Conservation (phyloP, 35 echinoderm and acorn worm genomes). For the Holothuria glaberrima region DNA sequence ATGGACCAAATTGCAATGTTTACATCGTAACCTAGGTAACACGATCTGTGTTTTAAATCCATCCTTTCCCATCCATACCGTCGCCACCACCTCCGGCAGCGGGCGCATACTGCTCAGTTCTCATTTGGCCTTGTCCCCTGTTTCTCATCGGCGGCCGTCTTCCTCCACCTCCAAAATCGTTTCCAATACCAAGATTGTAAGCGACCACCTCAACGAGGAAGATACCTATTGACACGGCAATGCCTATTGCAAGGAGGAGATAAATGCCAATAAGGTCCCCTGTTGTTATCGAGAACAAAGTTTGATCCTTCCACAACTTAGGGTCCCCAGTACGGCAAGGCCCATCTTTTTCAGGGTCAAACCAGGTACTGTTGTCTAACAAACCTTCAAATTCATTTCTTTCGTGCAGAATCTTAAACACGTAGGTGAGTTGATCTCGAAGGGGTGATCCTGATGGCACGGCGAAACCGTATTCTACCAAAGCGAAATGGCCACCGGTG, state of each 20-base stretch:
- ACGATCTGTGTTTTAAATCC: conserved; percentile 53
- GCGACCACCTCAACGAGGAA: conserved; percentile 82
- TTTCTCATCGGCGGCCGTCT: conserved; percentile 25
- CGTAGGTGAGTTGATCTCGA: conserved; percentile 83
- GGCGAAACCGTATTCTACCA: conserved; percentile 84
- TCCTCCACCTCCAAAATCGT: conserved; percentile 11
- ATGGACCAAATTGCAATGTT: too few species aligned
- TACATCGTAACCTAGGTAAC: too few species aligned
- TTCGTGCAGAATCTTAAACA: conserved; percentile 69
- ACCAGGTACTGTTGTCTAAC: conserved; percentile 72
- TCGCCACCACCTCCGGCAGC: conserved; percentile 47
- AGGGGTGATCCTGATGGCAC: conserved; percentile 90
- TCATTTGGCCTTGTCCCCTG: neutral
- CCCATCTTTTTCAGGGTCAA: conserved; percentile 75
- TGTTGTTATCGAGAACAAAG: conserved; percentile 77
- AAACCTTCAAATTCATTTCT: conserved; percentile 67
- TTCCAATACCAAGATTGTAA: conserved; percentile 75
- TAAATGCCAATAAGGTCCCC: conserved; percentile 87
- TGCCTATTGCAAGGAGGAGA: conserved; percentile 81
- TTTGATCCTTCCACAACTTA: conserved; percentile 74
- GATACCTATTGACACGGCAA: conserved; percentile 67
- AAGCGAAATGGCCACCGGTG: conserved; percentile 88
- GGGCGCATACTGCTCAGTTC: conserved; percentile 37
- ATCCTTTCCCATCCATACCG: conserved; percentile 78
- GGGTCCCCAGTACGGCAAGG: conserved; percentile 40